Conservation (phyloP, 2,888 invertebrate species). For the Zaprionus obscuricornis region DNA sequence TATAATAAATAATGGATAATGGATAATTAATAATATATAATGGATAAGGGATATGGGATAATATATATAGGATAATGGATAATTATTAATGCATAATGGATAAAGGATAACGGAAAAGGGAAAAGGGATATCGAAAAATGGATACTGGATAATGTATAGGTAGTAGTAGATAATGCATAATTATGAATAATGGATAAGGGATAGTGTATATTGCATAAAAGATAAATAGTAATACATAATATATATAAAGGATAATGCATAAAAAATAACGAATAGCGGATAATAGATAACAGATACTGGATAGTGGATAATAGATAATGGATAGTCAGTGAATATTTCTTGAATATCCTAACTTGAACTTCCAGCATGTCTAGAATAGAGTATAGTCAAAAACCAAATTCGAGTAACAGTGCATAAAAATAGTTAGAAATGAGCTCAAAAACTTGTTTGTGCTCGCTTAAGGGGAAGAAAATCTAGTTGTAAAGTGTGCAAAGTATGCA, state of each 20-base stretch:
- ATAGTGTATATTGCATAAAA: not conserved
- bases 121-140: not conserved
- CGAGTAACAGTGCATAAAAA: constrained; percentile 24
- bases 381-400: constrained; percentile 8
- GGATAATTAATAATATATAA: not conserved
- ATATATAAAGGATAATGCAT: not conserved
- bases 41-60: not conserved
- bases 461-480: constrained; percentile 12
- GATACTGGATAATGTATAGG: not conserved
- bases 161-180: not conserved
- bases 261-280: not conserved
- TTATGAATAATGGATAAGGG: not conserved
- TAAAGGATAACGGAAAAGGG: not conserved
- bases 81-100: not conserved
- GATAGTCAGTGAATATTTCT: too few species aligned
- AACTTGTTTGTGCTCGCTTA: constrained; percentile 1
- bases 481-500: constrained; percentile 23
- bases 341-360: too few species aligned
- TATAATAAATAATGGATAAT: not conserved
- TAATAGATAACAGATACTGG: not conserved
- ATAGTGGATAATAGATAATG: not conserved
- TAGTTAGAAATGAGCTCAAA: constrained; percentile 22
- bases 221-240: not conserved
- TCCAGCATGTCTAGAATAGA: too few species aligned
- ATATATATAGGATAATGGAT: not conserved